phyloP scores from a whole-genome alignment of 2,888 invertebrate species.

The Caenorhabditis afra region DNA sequence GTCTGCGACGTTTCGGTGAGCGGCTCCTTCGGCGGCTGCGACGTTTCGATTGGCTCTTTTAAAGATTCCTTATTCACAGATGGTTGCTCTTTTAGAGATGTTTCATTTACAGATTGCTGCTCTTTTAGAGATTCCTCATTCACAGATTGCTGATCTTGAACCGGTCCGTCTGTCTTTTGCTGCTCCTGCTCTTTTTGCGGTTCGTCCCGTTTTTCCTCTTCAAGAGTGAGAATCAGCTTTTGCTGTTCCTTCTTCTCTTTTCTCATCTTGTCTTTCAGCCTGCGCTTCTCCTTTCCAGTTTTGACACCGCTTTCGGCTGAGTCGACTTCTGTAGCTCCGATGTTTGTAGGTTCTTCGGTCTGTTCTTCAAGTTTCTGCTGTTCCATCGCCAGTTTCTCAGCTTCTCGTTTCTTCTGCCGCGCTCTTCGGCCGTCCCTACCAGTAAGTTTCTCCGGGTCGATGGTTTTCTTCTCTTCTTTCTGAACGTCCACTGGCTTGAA shows the following conservation, averaged over 20 bases:
- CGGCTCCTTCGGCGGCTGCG: too few relatives aligned
- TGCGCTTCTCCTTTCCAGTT: constrained; percentile 39
- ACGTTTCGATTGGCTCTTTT: too few relatives aligned
- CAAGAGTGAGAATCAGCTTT: neutral
- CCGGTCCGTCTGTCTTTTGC: too few relatives aligned
- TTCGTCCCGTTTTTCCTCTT: neutral
- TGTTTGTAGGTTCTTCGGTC: neutral
- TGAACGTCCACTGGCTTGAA: neutral
- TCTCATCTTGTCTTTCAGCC: constrained; percentile 41
- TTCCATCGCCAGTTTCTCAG: constrained; percentile 4
- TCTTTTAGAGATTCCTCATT: too few relatives aligned
- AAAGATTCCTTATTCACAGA: too few relatives aligned
- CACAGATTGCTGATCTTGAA: too few relatives aligned
- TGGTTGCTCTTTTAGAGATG: too few relatives aligned
- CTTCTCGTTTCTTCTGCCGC: constrained; percentile 27
- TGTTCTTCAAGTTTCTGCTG: neutral
- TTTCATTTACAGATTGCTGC: too few relatives aligned
- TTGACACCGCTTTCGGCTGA: neutral
- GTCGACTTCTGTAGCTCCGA: too few relatives aligned
- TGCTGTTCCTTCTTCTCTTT: constrained; percentile 27
- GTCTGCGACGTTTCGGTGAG: too few relatives aligned
- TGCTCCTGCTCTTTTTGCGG: neutral
- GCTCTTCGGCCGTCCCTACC: constrained; percentile 33
- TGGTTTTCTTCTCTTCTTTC: neutral
- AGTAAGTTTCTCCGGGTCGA: constrained; percentile 20